Base-by-base conservation (phyloP, 35 echinoderm and acorn worm genomes). In the Lytechinus variegatus region DNA sequence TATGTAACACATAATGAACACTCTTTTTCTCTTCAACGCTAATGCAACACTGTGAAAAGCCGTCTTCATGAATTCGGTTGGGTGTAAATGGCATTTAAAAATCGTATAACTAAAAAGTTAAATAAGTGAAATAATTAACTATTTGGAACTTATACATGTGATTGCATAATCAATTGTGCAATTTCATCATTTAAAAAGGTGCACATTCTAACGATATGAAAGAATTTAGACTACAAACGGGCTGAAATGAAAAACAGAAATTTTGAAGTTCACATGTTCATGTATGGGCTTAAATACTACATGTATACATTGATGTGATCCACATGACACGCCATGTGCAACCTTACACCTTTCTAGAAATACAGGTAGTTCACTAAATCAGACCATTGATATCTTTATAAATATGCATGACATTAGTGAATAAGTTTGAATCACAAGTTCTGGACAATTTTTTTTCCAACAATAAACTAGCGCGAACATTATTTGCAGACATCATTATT, bases 351-450 rank as follows among this genome's bases (percentile, higher is more conserved):
- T 79, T 24, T 19, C 16, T 24, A 79, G 66, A 79, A 79, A 79
- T 79, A 79, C 5, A 79, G n/a, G 66, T 79, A 79, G 66, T 79
- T 79, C n/a, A 79, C 66, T 79, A 79, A 79, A n/a, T 79, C 66
- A 79, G 14, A 24, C 66, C 66, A 79, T 79, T 79, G 66, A n/a
- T 79, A n/a, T 24, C 21, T 44, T 58, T 58, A 79, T 71, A 4
- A 5, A 24, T 79, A 79, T 58, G 56, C 9, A 58, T 58, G 9
- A 44, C 33, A 2, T 44, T 44, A 44, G 1, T 1, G 56, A 10
- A 11, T 58, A 9, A 58, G 5, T 58, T 79, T 24, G 16, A 24
- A 79, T 16, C 19, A 79, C 66, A 79, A 24, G 66, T 24, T 79
- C 14, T n/a, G 16, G 61, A 16, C 1, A 79, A 24, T 7, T 24